Base-by-base conservation (phyloP, 2,888 invertebrate genomes). In the Eulithis testata region DNA sequence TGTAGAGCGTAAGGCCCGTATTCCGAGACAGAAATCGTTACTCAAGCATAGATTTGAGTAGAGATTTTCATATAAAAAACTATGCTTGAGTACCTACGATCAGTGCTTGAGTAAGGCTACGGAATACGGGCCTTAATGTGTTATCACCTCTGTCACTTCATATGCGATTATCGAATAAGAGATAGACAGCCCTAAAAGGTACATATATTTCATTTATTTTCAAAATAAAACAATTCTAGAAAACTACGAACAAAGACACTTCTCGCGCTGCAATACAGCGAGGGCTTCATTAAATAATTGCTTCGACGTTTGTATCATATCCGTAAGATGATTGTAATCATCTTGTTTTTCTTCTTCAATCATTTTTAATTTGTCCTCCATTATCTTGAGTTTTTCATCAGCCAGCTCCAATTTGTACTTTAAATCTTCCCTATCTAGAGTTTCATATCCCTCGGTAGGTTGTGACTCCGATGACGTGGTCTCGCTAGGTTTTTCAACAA, bases 371-470 rank as follows among this genome's bases (percentile, higher is more conserved):
- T 95, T 93, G 50, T 95, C 94, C 78, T 95, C 94, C 79, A 96
- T 85, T 14, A 95, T 94, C 79, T 95, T 94, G 50, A 95, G 89
- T 74, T 95, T 95, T 82, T 96, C 96, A 75, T 95, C 94, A 0
- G 95, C 93, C 61, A 96, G 82, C 78, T 95, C 95, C 60, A 96
- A 80, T 76, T 88, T 93, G 71, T 81, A 92, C 78, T 85, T 90
- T 9, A 93, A 75, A 61, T 89, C 91, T 37, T 91, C 91, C 76
- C 84, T 89, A 55, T 91, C 91, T 6, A 90, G 71, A 51, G 63
- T 61, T n/a, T 89, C 89, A 31, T 80, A 78, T 36, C 64, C 77
- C 40, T 87, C 87, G 1, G 67, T 64, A 5, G 72, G 72, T 49
- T 81, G 82, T 9, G 84, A 79, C 31, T 88, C 88, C 9, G 85